Conservation (phyloP, 2,888 invertebrate species). For the Sarcophaga variegata region DNA sequence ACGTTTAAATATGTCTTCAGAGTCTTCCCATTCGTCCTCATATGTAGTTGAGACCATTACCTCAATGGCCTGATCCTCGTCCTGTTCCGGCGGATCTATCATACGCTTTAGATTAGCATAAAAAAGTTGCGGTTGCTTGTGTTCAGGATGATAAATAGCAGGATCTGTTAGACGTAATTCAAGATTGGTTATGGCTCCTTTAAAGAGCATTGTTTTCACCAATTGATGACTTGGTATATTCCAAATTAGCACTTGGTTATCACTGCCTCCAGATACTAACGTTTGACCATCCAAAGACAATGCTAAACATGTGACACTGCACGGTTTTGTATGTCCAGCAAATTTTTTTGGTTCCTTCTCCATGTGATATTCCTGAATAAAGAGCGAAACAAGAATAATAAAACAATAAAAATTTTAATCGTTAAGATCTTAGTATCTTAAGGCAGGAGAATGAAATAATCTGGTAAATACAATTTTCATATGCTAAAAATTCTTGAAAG, state of each 20-base stretch:
- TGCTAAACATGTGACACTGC: slow-evolving; percentile 86
- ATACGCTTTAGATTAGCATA: slow-evolving; percentile 86
- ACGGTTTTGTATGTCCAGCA: slow-evolving; percentile 85
- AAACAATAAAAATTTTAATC: neutral
- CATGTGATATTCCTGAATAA: slow-evolving; percentile 84
- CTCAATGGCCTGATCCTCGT: slow-evolving; percentile 81
- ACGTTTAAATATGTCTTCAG: slow-evolving; percentile 2
- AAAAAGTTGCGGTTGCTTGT: slow-evolving; percentile 83
- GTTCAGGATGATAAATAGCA: slow-evolving; percentile 84
- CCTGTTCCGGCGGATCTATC: slow-evolving; percentile 82
- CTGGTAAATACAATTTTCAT: no score
- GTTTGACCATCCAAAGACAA: slow-evolving; percentile 88
- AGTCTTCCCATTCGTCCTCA: slow-evolving; percentile 42
- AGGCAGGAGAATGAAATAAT: no score
- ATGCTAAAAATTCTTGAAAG: no score
- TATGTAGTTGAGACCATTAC: slow-evolving; percentile 75
- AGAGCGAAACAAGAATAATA: neutral
- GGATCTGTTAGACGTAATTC: slow-evolving; percentile 85
- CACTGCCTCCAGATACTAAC: slow-evolving; percentile 89
- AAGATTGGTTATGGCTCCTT: slow-evolving; percentile 89
- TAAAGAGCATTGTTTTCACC: slow-evolving; percentile 87
- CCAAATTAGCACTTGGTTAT: slow-evolving; percentile 90
- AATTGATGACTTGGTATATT: slow-evolving; percentile 90
- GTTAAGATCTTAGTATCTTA: no score
- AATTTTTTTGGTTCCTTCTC: slow-evolving; percentile 84